Conservation (phyloP, 2,888 invertebrate species). For the Ormyrus pomaceus region DNA sequence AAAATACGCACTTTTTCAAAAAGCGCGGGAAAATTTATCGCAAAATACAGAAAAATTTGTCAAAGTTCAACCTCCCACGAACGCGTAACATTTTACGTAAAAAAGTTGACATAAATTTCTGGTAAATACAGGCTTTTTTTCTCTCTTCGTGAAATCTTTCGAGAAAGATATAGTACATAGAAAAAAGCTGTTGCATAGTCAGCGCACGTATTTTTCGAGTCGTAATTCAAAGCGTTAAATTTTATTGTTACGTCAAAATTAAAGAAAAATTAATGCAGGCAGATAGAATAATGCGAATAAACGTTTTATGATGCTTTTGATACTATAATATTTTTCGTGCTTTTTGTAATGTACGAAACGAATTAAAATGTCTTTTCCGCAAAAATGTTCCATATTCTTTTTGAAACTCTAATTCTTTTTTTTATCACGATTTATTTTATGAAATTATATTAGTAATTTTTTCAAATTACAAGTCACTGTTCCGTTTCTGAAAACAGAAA, state of each 20-base stretch:
- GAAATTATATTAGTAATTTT: no score
- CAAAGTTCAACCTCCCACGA: background rate
- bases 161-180: constrained; percentile 5
- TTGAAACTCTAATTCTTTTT: no score
- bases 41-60: background rate
- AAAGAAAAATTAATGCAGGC: constrained; percentile 4
- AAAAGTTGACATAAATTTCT: constrained; percentile 32
- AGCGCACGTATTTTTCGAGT: constrained; percentile 3
- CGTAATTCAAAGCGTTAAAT: constrained; percentile 23
- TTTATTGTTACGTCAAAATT: constrained; percentile 21
- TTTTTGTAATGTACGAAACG: no score
- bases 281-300: background rate
- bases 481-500: no score
- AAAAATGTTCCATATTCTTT: no score
- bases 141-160: constrained; percentile 9
- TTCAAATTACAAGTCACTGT: no score
- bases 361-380: no score
- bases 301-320: no score
- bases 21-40: background rate
- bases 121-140: constrained; percentile 15
- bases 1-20: background rate
- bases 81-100: background rate
- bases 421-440: no score
- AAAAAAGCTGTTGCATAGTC: constrained; percentile 26
- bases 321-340: no score